Base-by-base conservation (phyloP, 2,113 vertebrate genomes). In the Okapia johnstoni region DNA sequence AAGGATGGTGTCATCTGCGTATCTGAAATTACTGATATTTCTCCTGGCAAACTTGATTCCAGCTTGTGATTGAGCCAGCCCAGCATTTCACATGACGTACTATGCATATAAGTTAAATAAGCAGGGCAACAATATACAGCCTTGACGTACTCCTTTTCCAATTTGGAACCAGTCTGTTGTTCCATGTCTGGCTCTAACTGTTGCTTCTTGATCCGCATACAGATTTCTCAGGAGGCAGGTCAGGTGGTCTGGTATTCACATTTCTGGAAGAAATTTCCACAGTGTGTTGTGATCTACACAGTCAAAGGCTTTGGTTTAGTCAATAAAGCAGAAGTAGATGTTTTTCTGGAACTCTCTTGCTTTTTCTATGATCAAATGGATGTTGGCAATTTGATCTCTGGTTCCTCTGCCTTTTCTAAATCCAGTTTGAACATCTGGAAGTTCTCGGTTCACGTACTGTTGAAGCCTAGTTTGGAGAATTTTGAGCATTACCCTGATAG, bases 401-500 rank as follows among this genome's bases (percentile, higher is more conserved):
- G 19, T 70, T 70, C 66, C n/a, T 70, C 66, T 12, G 17, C 19
- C n/a, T 70, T 40, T 70, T 70, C 66, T 23, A 40, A 70, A 63
- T n/a, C n/a, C n/a, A 70, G 66, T n/a, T 12, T 40, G n/a, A 70
- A 70, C 19, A 70, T 40, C 19, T 70, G 66, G 36, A 40, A 40
- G 66, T 40, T 70, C 66, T 70, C 0, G 0, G 19, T 70, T 70
- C 66, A 40, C 1, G 1, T 70, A 36, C n/a, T 70, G 5, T 23
- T 70, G n/a, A 40, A 40, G n/a, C 10, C n/a, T 40, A 3, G 66
- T 36, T 40, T 70, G n/a, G 19, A 70, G 66, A 40, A 70, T 70
- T 70, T 23, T 70, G n/a, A 70, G 66, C n/a, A 70, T 12, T 40
- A 23, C n/a, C 40, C 23, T 70, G 10, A 23, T 40, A 23, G 5